Base-by-base conservation (phyloP, 2,113 vertebrate species). In the Papio anubis region DNA sequence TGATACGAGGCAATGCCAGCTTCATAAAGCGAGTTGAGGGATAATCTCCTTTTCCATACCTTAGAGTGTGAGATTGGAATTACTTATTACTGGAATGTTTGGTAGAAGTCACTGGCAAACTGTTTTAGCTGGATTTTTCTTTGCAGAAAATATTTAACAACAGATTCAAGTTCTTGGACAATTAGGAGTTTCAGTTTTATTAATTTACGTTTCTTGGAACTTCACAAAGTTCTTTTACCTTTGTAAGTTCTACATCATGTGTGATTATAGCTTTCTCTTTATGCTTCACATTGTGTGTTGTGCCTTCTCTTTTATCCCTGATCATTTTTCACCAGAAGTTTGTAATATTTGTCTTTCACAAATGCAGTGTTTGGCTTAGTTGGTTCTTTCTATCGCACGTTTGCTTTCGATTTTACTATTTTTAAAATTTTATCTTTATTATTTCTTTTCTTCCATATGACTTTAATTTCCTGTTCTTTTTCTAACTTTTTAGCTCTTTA, bases 191-290 rank as follows among this genome's bases (percentile, higher is more conserved):
- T 79, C 27, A 84, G 45, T 75, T 96, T 94, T 76, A 48, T 75
- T 55, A 85, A 79, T 75, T 88, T 88, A 43, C 30, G 61, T 45
- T 84, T 79, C 59, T 96, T 93, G 32, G 25, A 80, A 93, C 57
- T 85, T 93, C 80, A 52, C 45, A 70, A 50, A 64, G 9, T 61
- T 93, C n/a, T 93, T 23, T 88, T 23, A 48, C 50, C 32, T 90
- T 88, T 91, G 7, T 45, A 52, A 68, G 88, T 91, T 95, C 40
- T 55, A 10, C 0, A 23, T 94, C 50, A 64, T 50, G 25, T 88
- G 13, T 91, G 18, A 52, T 80, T 88, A 68, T 59, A 48, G 11
- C 45, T 84, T 95, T 79, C 88, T 25, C 52, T 50, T 84, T 85
- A 80, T 81, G 91, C 30, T 35, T 93, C 21, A 25, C 23, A 25